A percentile compares a stretch with the other conserved stretches of the same genome.
phyloP scores from a whole-genome alignment of 2,113 vertebrate genomes.

The Otocyon megalotis region DNA sequence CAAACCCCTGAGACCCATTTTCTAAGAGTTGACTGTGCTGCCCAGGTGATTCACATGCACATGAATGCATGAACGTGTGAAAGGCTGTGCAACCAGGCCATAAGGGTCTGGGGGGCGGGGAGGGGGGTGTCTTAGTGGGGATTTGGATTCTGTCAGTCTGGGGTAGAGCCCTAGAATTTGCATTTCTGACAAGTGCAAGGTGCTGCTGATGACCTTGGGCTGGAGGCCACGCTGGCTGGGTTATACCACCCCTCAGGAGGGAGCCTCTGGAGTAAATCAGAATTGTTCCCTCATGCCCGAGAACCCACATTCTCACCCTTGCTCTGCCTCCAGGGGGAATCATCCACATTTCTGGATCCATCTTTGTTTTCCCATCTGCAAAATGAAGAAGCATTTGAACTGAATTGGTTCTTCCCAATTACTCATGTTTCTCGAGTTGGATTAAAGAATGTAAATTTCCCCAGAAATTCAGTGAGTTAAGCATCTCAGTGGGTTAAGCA shows the following conservation, averaged over 20 bases:
- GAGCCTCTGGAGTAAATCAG: neutral
- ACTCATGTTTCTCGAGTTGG: neutral
- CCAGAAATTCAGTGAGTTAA: too few relatives aligned
- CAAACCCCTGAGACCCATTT: neutral
- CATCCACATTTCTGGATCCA: neutral
- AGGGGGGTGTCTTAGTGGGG: too few relatives aligned
- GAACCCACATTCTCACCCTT: neutral
- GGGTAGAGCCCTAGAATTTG: neutral
- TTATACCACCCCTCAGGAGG: neutral
- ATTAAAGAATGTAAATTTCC: neutral
- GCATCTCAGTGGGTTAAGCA: too few relatives aligned
- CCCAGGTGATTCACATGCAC: neutral
- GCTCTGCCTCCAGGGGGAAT: neutral
- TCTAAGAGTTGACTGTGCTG: neutral
- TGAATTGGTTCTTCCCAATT: neutral
- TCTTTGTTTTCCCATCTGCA: neutral
- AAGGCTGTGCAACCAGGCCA: neutral
- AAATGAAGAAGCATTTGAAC: neutral
- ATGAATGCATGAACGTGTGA: rapidly evolving
- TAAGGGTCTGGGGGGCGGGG: too few relatives aligned
- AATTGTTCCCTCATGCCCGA: neutral
- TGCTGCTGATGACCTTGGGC: neutral
- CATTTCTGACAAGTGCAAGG: neutral
- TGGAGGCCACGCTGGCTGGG: rapidly evolving
- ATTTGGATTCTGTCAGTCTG: neutral